Base-by-base conservation (phyloP, 2,113 vertebrate species). In the Saimiri boliviensis region DNA sequence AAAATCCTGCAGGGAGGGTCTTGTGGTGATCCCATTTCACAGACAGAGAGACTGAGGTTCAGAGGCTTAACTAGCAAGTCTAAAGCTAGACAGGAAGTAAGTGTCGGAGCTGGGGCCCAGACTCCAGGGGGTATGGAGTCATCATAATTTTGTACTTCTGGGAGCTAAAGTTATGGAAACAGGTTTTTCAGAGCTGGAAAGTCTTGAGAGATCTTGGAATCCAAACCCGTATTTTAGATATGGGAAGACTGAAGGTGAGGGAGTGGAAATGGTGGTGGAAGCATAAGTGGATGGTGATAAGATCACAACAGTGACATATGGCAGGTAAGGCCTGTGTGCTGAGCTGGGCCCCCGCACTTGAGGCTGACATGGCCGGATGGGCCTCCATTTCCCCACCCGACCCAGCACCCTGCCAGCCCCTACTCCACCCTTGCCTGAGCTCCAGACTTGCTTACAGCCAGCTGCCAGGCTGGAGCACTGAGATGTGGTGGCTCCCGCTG, bases 331-430 rank as follows among this genome's bases (percentile, higher is more conserved):
- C 2, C 27, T 27, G 6, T 12, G 14, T 4, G 16, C 2, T 49
- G 45, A 35, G 32, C 1, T 3, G 12, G 27, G 23, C 8, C 12
- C 3, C 56, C 14, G 7, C 0, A 0, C 9, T 12, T 6, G 2
- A 42, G n/a, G 17, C 45, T 35, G 45, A n/a, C 42, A 10, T 2
- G 8, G 25, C 25, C 56, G 45, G 37, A 32, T 19, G 47, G 45
- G 20, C 14, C 54, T 40, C 0, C 2, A 4, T 8, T 20, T n/a
- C 45, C 52, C 32, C 14, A 6, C n/a, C 21, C 5, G 1, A 23
- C 49, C 4, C 3, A 10, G 49, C 1, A 0, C 9, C 5, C 30
- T 10, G 56, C 8, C 27, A 42, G 32, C 16, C 35, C 12, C 83
- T 1, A n/a, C 25, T n/a, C 8, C 42, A 2, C 63, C 17, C 74